A percentile compares a stretch with the other conserved stretches of the same genome.
Conservation (phyloP, 2,888 invertebrate genomes). For the Athalia circularis region DNA sequence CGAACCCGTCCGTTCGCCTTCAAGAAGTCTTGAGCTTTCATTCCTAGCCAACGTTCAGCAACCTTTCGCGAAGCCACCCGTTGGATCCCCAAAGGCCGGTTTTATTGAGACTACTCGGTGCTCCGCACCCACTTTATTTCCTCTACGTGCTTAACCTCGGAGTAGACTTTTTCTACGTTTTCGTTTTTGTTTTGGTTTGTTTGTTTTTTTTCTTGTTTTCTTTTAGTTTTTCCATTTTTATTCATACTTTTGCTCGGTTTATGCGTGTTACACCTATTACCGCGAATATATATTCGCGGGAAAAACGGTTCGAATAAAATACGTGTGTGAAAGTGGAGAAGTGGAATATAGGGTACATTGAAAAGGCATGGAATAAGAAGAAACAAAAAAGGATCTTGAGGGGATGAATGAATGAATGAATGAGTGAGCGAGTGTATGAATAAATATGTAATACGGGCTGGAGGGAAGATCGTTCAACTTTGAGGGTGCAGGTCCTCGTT, state of each 20-base stretch:
- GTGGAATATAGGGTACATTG: not conserved
- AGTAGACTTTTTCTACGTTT: not conserved
- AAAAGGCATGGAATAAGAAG: no score
- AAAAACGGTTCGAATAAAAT: no score
- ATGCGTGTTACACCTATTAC: no score
- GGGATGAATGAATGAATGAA: not conserved
- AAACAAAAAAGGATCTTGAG: no score
- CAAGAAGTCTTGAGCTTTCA: not conserved
- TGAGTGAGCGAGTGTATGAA: not conserved
- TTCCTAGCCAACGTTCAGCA: not conserved
- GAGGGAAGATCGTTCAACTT: conserved; percentile 18
- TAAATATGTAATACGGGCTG: not conserved
- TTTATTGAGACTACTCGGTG: conserved; percentile 59
- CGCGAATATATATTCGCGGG: no score
- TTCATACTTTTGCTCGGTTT: not conserved
- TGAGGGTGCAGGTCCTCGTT: conserved; percentile 28
- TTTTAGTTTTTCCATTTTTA: not conserved
- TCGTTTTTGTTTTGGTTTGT: not conserved
- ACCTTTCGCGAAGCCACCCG: conserved; percentile 15
- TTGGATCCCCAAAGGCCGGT: conserved; percentile 58
- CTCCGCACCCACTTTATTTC: conserved; percentile 52
- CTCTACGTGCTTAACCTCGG: conserved; percentile 46
- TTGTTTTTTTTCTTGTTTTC: not conserved
- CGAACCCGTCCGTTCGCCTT: not conserved
- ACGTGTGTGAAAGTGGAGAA: not conserved